A percentile compares a stretch with the other conserved stretches of the same genome.
phyloP scores from a whole-genome alignment of 2,888 invertebrate genomes.

The Mesopsocus fuscifrons region DNA sequence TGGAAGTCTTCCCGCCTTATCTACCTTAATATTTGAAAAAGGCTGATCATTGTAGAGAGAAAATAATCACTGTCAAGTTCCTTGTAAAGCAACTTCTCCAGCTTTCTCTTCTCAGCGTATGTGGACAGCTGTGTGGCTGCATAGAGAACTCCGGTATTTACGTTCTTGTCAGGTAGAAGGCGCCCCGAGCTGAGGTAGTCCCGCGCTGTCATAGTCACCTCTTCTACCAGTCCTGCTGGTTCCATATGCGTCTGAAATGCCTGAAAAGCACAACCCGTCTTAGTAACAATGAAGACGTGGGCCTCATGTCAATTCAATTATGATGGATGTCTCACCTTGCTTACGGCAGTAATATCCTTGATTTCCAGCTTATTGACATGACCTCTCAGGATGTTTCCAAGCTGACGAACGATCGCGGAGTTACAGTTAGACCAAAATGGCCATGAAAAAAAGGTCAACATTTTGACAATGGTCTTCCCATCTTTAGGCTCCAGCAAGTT shows the following conservation, averaged over 20 bases:
- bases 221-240: slow-evolving; percentile 27
- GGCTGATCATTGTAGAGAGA: slow-evolving; percentile 21
- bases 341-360: slow-evolving; percentile 24
- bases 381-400: slow-evolving; percentile 20
- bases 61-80: slow-evolving; percentile 13
- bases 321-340: slow-evolving; percentile 21
- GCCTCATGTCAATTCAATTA: too few species aligned
- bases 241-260: slow-evolving; percentile 30
- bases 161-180: neutral
- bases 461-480: neutral
- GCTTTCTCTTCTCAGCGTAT: neutral
- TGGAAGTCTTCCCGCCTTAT: too few species aligned
- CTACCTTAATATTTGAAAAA: slow-evolving; percentile 28
- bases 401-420: neutral
- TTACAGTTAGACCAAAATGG: neutral
- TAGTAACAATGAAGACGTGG: slow-evolving; percentile 3
- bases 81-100: neutral
- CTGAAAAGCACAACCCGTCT: slow-evolving; percentile 19
- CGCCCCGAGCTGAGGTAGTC: neutral
- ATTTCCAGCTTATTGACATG: slow-evolving; percentile 24
- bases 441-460: neutral
- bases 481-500: slow-evolving; percentile 18
- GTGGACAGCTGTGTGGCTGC: neutral
- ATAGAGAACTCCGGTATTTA: neutral
- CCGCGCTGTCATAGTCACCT: slow-evolving; percentile 21